A percentile compares a stretch with the other conserved stretches of the same genome.
phyloP scores from a whole-genome alignment of 2,113 vertebrate genomes.

The Upupa epops region DNA sequence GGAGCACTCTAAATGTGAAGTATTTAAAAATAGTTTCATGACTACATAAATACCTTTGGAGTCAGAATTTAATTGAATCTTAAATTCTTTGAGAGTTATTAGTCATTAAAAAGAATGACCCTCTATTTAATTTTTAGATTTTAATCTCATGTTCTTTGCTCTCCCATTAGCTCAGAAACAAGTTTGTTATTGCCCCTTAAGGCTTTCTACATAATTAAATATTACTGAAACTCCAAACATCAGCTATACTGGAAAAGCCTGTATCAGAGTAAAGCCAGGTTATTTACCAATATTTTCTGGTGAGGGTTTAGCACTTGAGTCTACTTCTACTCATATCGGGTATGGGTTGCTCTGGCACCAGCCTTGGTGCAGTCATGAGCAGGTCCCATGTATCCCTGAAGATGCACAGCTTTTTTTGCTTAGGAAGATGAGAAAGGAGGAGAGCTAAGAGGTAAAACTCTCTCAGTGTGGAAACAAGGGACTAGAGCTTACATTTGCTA shows the following conservation, averaged over 20 bases:
- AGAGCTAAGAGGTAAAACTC: background rate
- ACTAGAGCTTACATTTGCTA: background rate
- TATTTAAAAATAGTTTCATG: conserved; percentile 68
- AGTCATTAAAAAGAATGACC: conserved; percentile 66
- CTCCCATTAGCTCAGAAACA: conserved; percentile 56
- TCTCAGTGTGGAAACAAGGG: background rate
- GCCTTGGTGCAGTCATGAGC: rapidly evolving
- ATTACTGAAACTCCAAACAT: conserved; percentile 41
- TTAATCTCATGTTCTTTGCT: conserved; percentile 59
- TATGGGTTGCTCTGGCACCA: background rate
- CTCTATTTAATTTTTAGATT: conserved; percentile 68
- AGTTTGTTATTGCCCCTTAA: conserved; percentile 53
- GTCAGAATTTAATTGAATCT: conserved; percentile 68
- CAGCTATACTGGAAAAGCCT: conserved; percentile 11
- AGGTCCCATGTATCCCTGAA: background rate
- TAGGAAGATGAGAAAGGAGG: background rate
- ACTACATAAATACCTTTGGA: conserved; percentile 65
- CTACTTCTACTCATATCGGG: background rate
- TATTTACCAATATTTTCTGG: conserved; percentile 10
- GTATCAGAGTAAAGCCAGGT: background rate
- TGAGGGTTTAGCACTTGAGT: background rate
- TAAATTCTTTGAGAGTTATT: conserved; percentile 67
- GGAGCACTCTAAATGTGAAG: conserved; percentile 46
- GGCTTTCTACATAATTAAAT: conserved; percentile 64
- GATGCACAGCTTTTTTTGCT: background rate